Base-by-base conservation (phyloP, 2,113 vertebrate genomes). In the Eira barbara region DNA sequence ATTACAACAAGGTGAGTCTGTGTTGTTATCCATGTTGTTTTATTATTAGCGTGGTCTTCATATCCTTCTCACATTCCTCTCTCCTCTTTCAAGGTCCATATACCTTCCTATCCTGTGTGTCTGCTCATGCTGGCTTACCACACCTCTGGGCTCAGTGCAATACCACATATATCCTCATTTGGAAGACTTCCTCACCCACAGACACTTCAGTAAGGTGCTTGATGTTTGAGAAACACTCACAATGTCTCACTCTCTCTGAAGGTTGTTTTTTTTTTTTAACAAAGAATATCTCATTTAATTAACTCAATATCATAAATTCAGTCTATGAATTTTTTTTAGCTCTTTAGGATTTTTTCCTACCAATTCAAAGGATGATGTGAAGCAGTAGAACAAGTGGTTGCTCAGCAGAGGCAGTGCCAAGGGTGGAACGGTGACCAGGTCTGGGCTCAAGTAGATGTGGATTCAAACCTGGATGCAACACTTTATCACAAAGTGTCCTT, bases 81-180 rank as follows among this genome's bases (percentile, higher is more conserved):
- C 13, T 69, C 31, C 8, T 69, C 11, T 18, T 69, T 81, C 39
- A 21, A 36, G 34, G 55, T 59, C 6, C 39, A 52, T 65, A 34
- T 1, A 27, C 4, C 25, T 90, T 74, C 21, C 1, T 34, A 18
- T 11, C 67, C 10, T 47, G 2, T 27, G 5, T 2, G 49, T 6
- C 42, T 12, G 12, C 15, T 71, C 3, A 20, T 17, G 15, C 15
- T 4, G 55, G 7, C 15, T 36, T 11, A 18, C 11, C 1, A 0
- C 21, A 10, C 20, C 18, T 1, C 4, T 31, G 25, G 13, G 27
- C 11, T 39, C 6, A 23, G 3, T 36, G 21, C 14, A 36, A 17
- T 15, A 12, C n/a, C 11, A 13, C 34, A 81, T 6, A 4, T 0
- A 0, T 21, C 45, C 83, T 67, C 49, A 4, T 61, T 3, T 27